Percentiles rank a stretch among this genome's conserved stretches.
Evolutionary conservation across 2,888 invertebrate species (phyloP).

Genomic region (Papilio gigon): DNA sequence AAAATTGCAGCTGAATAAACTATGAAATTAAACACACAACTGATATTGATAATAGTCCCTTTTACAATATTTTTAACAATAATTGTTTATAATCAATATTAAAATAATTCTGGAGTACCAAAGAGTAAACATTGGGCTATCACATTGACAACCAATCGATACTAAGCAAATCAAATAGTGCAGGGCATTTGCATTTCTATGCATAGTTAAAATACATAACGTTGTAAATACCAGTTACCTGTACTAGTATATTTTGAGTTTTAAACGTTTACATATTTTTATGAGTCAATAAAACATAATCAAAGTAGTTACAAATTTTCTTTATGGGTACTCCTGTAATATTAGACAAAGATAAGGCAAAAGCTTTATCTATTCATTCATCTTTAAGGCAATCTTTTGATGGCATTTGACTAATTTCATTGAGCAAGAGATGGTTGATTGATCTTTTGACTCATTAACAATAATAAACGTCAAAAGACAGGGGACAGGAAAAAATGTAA

Average conservation of each 20-base stretch:
- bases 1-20: neutral
- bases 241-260: neutral
- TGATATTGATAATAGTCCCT: neutral
- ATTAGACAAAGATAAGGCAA: too few species aligned
- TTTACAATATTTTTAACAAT: neutral
- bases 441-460: neutral
- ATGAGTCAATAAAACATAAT: neutral
- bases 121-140: conserved; percentile 16
- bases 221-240: neutral
- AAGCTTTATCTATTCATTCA: too few species aligned
- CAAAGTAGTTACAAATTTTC: neutral
- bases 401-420: too few species aligned
- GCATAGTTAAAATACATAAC: neutral
- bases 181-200: conserved; percentile 5
- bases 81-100: neutral
- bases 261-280: neutral
- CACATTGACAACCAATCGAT: conserved; percentile 15
- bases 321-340: too few species aligned
- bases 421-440: neutral
- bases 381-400: neutral
- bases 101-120: neutral
- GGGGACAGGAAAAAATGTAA: neutral
- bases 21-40: neutral
- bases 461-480: conserved; percentile 1
- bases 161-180: conserved; percentile 21